Conservation (phyloP, 2,888 invertebrate genomes). For the Arge pagana region DNA sequence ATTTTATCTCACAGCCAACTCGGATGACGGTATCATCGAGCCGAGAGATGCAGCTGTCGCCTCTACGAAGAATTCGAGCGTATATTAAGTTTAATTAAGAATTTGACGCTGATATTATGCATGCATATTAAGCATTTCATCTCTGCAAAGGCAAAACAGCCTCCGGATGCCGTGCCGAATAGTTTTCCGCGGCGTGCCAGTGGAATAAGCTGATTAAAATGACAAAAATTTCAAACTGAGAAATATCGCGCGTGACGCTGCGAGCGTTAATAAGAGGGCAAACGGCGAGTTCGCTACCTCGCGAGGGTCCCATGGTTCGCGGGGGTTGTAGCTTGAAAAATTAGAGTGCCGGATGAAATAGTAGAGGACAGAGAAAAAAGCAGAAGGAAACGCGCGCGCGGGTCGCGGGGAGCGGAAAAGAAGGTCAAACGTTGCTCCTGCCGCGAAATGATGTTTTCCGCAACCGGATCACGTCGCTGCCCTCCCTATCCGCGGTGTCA, state of each 20-base stretch:
- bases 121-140: slow-evolving; percentile 30
- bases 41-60: slow-evolving; percentile 42
- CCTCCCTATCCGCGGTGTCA: slow-evolving; percentile 6
- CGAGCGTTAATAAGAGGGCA: neutral
- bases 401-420: no score
- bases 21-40: slow-evolving; percentile 7
- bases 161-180: neutral
- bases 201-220: slow-evolving; percentile 29
- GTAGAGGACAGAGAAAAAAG: neutral
- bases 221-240: slow-evolving; percentile 21
- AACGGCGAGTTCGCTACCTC: no score
- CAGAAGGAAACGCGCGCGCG: neutral
- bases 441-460: neutral
- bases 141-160: slow-evolving; percentile 7
- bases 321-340: no score
- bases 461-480: slow-evolving; percentile 10
- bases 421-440: neutral
- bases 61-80: slow-evolving; percentile 11
- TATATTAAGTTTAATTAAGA: slow-evolving; percentile 45
- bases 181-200: neutral
- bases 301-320: no score
- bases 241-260: slow-evolving; percentile 15
- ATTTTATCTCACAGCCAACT: neutral
- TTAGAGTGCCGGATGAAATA: neutral
- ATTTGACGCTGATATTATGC: slow-evolving; percentile 38